Base-by-base conservation (phyloP, 1,140 invertebrate species). In the Elysia chlorotica region DNA sequence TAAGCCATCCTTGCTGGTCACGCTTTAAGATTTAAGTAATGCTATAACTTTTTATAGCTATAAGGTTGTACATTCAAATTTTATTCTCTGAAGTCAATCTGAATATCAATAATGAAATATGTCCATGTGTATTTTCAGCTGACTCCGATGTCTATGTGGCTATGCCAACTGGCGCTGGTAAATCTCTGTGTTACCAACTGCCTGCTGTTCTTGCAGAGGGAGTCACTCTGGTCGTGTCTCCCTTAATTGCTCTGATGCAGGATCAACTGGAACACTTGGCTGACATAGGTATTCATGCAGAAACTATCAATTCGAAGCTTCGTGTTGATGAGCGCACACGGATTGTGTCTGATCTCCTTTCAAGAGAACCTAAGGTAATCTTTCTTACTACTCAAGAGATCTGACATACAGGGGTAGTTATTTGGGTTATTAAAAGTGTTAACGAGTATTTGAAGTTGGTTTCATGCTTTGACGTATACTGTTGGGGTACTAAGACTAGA, bases 291-390 rank as follows among this genome's bases (percentile, higher is more conserved):
- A 94, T 98, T 75, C 83, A 84, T 74, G 93, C 95, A 33, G 92
- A 93, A 79, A 94, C 95, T 1, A 91, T 97, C 17, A 97, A 97
- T 87, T 97, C 95, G 1, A 96, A 95, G 88, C 93, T 95, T 88
- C 88, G 88, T 30, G 82, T 84, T 65, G 90, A 91, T 79, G 94
- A 96, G 74, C 89, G 94, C 35, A 91, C 92, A 76, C 87, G 90
- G 71, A 92, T 97, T 10, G 48, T 81, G 6, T 66, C 37, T 41
- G 79, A 83, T 76, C 73, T 86, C n/a, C 69, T 80, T n/a, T 79
- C 78, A 19, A 36, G 56, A 37, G 57, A 77, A 88, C 76, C 94
- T 94, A 2, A 89, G 88, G 70, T 93, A 92, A n/a, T n/a, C n/a
- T n/a, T n/a, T n/a, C n/a, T n/a, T n/a, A n/a, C n/a, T n/a, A n/a